Conservation (phyloP, 2,113 vertebrate species). For the Galbula dea region DNA sequence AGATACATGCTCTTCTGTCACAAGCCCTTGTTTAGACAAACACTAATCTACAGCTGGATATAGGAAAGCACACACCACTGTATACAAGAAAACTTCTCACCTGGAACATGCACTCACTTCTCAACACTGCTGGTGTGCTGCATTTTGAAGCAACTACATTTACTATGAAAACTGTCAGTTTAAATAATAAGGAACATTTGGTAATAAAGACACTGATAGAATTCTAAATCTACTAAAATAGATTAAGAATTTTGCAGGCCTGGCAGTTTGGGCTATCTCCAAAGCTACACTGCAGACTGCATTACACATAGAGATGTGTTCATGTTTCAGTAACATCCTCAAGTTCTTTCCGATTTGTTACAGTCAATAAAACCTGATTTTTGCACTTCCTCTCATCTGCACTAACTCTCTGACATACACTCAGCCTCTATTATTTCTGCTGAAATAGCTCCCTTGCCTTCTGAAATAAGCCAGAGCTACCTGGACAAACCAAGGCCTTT, state of each 20-base stretch:
- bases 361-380: conserved; percentile 29
- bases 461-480: neutral
- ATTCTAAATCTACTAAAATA: conserved; percentile 46
- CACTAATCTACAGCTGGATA: neutral
- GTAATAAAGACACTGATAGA: conserved; percentile 10
- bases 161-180: neutral
- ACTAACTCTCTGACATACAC: neutral
- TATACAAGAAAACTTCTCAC: neutral
- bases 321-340: conserved; percentile 9
- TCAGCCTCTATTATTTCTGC: neutral
- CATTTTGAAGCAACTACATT: neutral
- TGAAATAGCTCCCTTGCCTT: neutral
- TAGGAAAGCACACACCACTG: neutral
- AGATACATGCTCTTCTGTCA: neutral
- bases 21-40: neutral
- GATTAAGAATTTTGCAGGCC: conserved; percentile 41
- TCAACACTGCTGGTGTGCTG: neutral
- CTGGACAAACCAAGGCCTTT: neutral
- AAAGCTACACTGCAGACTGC: neutral
- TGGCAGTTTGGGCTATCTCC: conserved; percentile 29
- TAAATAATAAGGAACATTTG: neutral
- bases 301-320: neutral
- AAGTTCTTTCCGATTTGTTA: conserved; percentile 9
- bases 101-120: neutral
- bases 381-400: neutral